Base-by-base conservation (phyloP, 2,888 invertebrate genomes). In the Eudemis profundana region DNA sequence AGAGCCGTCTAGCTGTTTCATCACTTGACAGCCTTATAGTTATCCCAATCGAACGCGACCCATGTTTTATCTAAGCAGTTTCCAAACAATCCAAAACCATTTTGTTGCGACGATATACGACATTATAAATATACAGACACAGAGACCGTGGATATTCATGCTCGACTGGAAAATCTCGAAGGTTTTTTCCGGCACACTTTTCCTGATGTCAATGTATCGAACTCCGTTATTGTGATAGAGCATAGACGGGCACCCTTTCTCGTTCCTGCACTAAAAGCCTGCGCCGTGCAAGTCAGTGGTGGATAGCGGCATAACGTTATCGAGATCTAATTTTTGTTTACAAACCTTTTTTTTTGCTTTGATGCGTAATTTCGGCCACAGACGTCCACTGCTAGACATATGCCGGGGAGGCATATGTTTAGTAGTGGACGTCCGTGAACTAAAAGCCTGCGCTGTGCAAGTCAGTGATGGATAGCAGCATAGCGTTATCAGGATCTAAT, bases 401-500 rank as follows among this genome's bases (percentile, higher is more conserved):
- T n/a, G n/a, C n/a, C n/a, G n/a, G n/a, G n/a, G n/a, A n/a, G n/a
- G n/a, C n/a, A n/a, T n/a, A n/a, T n/a, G n/a, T n/a, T n/a, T n/a
- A n/a, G n/a, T n/a, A n/a, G n/a, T n/a, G n/a, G n/a, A n/a, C 17
- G 42, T 15, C 27, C 2, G 23, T 42, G 27, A 12, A 27, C 54
- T 54, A 54, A 54, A 54, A 54, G 54, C 54, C 27, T 27, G 12
- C 54, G 14, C 42, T 5, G 42, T 54, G 8, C 54, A 54, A 42
- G 54, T 42, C n/a, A 42, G 17, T 27, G 15, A 42, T 27, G 42
- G 17, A 27, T 5, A 54, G 54, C 54, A 42, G 12, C 40, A 10
- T 15, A 27, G n/a, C n/a, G 29, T 1, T 15, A 12, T 23, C 4
- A 2, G 17, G 44, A 33, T 0, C 10, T 8, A 12, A 8, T 10